These are phyloP conservation scores for Phrynocephalus forsythii DNA, from an alignment of 2,797 vertebrate genomes.

Conservation along the genomic window DNA sequence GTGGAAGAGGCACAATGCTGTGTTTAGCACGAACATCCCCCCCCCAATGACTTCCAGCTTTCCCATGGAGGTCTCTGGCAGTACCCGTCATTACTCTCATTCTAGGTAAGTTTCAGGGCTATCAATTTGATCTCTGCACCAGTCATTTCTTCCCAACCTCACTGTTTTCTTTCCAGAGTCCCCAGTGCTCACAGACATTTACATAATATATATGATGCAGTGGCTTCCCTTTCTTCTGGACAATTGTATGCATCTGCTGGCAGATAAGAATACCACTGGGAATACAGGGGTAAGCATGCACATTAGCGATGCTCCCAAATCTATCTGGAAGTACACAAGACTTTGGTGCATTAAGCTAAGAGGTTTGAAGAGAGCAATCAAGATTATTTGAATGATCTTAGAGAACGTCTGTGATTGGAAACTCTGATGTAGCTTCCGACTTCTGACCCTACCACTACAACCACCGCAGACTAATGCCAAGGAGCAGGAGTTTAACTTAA, in stretches of 20 bases:
- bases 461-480: neutral
- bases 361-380: too few relatives aligned
- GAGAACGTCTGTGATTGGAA: too few relatives aligned
- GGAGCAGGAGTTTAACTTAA: neutral
- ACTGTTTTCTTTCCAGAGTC: too few relatives aligned
- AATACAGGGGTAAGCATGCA: too few relatives aligned
- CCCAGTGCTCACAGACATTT: too few relatives aligned
- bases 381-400: too few relatives aligned
- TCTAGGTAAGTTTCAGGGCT: neutral
- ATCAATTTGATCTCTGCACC: neutral
- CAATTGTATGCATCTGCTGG: neutral
- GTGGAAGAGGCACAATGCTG: neutral
- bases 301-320: too few relatives aligned
- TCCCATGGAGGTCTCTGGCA: neutral
- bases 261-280: too few relatives aligned
- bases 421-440: too few relatives aligned
- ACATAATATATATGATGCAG: neutral
- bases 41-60: neutral
- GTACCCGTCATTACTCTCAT: neutral
- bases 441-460: too few relatives aligned
- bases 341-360: too few relatives aligned
- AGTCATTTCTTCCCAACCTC: neutral
- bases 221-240: neutral
- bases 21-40: neutral
- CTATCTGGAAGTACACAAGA: too few relatives aligned